These are phyloP conservation scores for Conus betulinus DNA, from an alignment of 1,140 invertebrate species.

Conservation along the genomic window DNA sequence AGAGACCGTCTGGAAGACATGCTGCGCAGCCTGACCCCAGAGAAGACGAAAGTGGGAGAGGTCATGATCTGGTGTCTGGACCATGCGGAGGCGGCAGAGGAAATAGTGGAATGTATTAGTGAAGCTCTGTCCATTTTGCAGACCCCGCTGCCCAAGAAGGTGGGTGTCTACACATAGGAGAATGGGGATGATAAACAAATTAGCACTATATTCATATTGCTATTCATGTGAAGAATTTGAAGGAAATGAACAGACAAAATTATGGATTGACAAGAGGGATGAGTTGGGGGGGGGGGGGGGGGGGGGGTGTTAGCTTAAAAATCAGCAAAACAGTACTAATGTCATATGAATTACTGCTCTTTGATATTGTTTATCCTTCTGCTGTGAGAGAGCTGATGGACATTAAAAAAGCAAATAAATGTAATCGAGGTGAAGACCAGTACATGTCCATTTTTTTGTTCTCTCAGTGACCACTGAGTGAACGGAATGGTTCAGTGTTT, in stretches of 20 bases:
- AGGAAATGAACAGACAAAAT: not conserved
- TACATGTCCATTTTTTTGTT: no score
- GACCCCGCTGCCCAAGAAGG: slow-evolving; percentile 91
- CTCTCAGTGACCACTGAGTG: no score
- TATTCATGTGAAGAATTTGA: no score
- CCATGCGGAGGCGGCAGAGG: slow-evolving; percentile 97
- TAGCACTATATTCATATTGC: not conserved
- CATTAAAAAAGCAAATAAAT: no score
- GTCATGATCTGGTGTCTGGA: slow-evolving; percentile 99
- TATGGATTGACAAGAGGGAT: not conserved
- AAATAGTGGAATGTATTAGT: slow-evolving; percentile 93
- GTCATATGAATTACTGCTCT: no score
- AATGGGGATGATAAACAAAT: not conserved
- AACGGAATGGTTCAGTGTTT: no score
- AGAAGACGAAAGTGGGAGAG: slow-evolving; percentile 84
- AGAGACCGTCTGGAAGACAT: slow-evolving; percentile 94
- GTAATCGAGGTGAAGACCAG: no score
- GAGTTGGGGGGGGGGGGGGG: no score
- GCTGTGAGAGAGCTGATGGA: no score
- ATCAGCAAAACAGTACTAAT: no score
- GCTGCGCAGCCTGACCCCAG: slow-evolving; percentile 90
- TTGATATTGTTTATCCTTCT: no score
- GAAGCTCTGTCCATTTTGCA: slow-evolving; percentile 83
- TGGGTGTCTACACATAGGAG: slow-evolving; percentile 56
- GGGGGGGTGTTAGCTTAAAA: no score